These are phyloP conservation scores for Xerus rutilus DNA, from an alignment of 2,797 vertebrate species.

Conservation along the genomic window DNA sequence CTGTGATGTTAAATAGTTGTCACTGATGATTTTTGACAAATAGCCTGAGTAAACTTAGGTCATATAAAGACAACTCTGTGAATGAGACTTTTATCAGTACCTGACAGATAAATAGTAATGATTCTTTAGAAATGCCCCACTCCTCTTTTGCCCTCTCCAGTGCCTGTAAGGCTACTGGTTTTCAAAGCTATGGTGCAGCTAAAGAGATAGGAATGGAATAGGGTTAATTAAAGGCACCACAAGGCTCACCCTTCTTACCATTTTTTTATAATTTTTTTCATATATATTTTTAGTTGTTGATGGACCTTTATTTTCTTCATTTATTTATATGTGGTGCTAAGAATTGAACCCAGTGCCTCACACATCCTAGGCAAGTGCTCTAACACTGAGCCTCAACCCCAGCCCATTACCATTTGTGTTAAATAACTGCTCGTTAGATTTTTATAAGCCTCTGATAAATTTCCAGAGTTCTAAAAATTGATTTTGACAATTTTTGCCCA, in stretches of 20 bases:
- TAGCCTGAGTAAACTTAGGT: background rate
- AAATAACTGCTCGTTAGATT: background rate
- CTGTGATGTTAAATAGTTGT: background rate
- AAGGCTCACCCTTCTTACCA: background rate
- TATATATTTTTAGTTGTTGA: too few species aligned
- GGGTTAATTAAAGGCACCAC: background rate
- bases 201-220: background rate
- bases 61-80: background rate
- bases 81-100: background rate
- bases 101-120: background rate
- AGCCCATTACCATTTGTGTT: background rate
- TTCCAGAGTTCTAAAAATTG: background rate
- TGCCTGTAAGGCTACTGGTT: background rate
- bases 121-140: background rate
- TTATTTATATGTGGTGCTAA: too few species aligned
- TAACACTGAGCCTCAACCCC: too few species aligned
- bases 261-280: too few species aligned
- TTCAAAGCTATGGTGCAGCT: background rate
- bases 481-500: background rate
- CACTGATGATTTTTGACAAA: background rate
- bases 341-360: too few species aligned
- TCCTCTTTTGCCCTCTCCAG: background rate
- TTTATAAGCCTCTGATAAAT: background rate
- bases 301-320: too few species aligned
- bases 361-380: too few species aligned